These are phyloP conservation scores for Stegodyphus dumicola DNA, from an alignment of 1,140 invertebrate species.

Conservation along the genomic window DNA sequence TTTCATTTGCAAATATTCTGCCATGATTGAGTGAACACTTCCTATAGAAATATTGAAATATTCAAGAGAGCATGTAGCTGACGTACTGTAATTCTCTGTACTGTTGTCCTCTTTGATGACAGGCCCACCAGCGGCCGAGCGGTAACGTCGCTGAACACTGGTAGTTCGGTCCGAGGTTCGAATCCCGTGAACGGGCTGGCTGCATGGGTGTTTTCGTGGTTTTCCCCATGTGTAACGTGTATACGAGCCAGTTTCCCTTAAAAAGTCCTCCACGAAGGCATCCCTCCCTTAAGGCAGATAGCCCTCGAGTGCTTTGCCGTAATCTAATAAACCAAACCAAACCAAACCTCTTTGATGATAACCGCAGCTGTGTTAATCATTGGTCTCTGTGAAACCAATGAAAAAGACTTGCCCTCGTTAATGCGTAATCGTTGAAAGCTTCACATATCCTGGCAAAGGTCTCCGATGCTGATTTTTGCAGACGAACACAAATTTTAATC, in stretches of 20 bases:
- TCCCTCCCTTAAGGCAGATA: no score
- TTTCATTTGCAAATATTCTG: slow-evolving; percentile 2
- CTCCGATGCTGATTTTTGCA: slow-evolving; percentile 17
- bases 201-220: no score
- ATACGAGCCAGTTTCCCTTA: no score
- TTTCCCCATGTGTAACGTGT: no score
- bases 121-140: no score
- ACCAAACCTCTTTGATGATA: slow-evolving; percentile 5
- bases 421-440: slow-evolving; percentile 6
- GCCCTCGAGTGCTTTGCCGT: no score
- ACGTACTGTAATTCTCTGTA: slow-evolving; percentile 6
- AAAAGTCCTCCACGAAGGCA: no score
- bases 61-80: neutral
- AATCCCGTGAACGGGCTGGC: no score
- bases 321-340: no score
- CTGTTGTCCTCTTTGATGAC: neutral
- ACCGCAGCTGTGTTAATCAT: slow-evolving; percentile 3
- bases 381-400: slow-evolving; percentile 1
- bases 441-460: neutral
- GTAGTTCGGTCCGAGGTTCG: no score
- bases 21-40: slow-evolving; percentile 12
- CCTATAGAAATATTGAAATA: slow-evolving; percentile 1
- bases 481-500: slow-evolving; percentile 7
- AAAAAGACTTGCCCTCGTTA: neutral
- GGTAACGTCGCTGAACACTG: no score